phyloP scores from a whole-genome alignment of 2,888 invertebrate species.

The Crepidodera aurea region DNA sequence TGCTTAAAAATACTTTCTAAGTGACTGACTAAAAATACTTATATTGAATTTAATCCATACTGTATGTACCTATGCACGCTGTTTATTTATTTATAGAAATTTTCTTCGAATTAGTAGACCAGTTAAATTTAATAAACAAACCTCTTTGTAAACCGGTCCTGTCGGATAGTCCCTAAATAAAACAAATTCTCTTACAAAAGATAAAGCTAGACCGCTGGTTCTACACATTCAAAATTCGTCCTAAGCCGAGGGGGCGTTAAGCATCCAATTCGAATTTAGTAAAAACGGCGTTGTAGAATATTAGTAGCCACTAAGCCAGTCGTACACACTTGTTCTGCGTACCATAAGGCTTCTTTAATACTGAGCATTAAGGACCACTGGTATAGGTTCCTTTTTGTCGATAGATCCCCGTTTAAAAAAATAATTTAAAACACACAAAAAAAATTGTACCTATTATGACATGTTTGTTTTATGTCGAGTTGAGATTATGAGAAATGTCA shows the following conservation, averaged over 20 bases:
- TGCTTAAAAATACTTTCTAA: no score
- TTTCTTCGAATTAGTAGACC: background rate
- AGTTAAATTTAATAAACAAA: background rate
- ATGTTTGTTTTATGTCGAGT: no score
- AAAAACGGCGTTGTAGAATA: background rate
- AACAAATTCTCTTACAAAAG: conserved; percentile 7
- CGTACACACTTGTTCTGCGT: conserved; percentile 12
- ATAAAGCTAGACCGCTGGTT: conserved; percentile 5
- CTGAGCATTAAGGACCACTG: conserved; percentile 8
- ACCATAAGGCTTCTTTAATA: conserved; percentile 10
- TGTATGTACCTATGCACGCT: no score
- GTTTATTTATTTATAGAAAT: no score
- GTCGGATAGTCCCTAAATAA: conserved; percentile 15
- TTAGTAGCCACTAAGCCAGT: conserved; percentile 1
- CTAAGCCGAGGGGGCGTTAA: background rate
- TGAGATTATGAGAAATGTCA: no score
- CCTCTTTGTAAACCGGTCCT: background rate
- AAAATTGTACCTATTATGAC: no score
- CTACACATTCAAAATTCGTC: conserved; percentile 11
- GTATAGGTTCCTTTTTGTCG: background rate
- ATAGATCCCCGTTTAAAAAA: no score
- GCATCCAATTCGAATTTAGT: conserved; percentile 4
- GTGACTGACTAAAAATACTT: no score
- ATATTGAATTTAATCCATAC: no score
- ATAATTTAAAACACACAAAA: background rate